Percentiles rank a stretch among this genome's conserved stretches.
These are phyloP conservation scores for Metaphire vulgaris DNA, from an alignment of 1,140 invertebrate species.

Conservation along the genomic window DNA sequence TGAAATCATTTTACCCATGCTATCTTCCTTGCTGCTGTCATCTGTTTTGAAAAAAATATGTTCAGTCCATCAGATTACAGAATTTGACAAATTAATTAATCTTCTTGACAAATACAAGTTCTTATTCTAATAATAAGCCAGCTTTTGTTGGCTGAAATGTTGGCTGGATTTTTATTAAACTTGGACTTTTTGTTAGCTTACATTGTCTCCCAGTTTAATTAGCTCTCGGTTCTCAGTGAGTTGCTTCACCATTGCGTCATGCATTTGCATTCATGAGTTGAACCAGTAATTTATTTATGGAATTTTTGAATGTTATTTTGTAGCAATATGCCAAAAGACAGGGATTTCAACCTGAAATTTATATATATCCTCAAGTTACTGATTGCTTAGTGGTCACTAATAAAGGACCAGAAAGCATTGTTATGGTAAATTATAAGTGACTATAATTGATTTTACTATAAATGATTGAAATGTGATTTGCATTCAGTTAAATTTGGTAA, in stretches of 20 bases:
- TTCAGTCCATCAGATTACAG: no score
- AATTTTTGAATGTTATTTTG: no score
- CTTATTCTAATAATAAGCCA: no score
- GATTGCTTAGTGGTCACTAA: slow-evolving; percentile 43
- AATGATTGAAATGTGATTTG: background rate
- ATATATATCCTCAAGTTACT: slow-evolving; percentile 39
- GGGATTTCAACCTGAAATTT: slow-evolving; percentile 32
- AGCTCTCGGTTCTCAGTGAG: no score
- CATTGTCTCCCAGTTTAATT: no score
- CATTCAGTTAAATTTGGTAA: slow-evolving; percentile 6
- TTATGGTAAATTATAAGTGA: slow-evolving; percentile 1
- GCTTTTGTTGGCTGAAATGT: background rate
- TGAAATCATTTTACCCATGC: no score
- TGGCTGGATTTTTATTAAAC: background rate
- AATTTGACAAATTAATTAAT: no score
- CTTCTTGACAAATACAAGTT: no score
- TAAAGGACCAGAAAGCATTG: slow-evolving; percentile 34
- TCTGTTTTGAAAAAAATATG: no score
- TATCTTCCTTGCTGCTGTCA: no score
- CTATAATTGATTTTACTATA: background rate
- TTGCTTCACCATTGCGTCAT: background rate
- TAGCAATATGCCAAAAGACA: slow-evolving; percentile 35
- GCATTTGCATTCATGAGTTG: background rate
- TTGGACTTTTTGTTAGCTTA: no score
- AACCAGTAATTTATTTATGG: background rate